These are phyloP conservation scores for Reinhardtius hippoglossoides DNA, from an alignment of 2,113 vertebrate genomes.

Conservation along the genomic window DNA sequence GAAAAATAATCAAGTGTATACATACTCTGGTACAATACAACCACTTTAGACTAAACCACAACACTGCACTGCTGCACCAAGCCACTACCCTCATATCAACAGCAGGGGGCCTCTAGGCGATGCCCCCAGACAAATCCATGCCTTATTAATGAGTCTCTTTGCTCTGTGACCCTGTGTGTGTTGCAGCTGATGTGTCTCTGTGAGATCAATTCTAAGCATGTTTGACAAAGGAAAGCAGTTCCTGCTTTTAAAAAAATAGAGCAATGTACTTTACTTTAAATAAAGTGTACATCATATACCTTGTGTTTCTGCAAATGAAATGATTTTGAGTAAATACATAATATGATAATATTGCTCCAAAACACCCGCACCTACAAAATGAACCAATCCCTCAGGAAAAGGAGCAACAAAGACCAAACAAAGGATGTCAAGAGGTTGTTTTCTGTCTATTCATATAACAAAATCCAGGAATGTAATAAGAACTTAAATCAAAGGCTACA, in stretches of 20 bases:
- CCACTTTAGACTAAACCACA: neutral
- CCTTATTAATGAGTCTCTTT: conserved; percentile 67
- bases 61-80: conserved; percentile 54
- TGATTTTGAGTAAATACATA: neutral
- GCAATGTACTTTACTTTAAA: neutral
- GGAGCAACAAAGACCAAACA: neutral
- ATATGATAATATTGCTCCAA: neutral
- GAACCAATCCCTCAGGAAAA: neutral
- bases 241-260: neutral
- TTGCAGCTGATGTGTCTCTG: conserved; percentile 49
- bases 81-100: conserved; percentile 55
- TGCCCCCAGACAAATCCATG: conserved; percentile 52
- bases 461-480: neutral
- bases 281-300: neutral
- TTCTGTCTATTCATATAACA: neutral
- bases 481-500: neutral
- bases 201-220: neutral
- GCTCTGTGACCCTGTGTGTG: conserved; percentile 40
- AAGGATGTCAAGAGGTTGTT: neutral
- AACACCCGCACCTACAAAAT: neutral
- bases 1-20: neutral
- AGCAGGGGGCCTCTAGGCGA: conserved; percentile 78
- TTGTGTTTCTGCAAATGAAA: neutral
- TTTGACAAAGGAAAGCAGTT: conserved; percentile 32
- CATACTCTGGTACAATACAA: neutral